Conservation (phyloP, 2,888 invertebrate genomes). For the Cistogaster globosa region DNA sequence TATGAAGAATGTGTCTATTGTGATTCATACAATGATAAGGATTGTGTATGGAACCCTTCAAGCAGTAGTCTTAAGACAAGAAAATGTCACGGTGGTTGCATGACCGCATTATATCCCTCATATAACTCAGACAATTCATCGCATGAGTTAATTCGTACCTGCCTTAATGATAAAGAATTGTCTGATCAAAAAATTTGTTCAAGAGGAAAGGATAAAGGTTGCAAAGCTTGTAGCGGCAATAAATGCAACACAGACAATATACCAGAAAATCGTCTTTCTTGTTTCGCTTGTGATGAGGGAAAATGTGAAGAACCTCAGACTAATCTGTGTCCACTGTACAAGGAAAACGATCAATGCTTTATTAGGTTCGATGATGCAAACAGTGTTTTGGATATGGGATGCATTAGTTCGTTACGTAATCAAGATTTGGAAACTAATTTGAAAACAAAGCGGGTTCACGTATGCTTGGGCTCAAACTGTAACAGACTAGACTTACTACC, state of each 20-base stretch:
- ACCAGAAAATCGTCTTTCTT: conserved; percentile 76
- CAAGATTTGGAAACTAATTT: conserved; percentile 76
- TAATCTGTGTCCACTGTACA: conserved; percentile 75
- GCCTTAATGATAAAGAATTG: conserved; percentile 79
- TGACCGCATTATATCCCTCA: conserved; percentile 78
- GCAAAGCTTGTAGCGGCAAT: conserved; percentile 74
- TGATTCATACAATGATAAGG: conserved; percentile 75
- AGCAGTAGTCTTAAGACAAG: conserved; percentile 73
- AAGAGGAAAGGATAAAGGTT: conserved; percentile 71
- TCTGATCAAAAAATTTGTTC: conserved; percentile 75
- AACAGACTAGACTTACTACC: conserved; percentile 74
- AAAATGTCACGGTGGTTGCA: conserved; percentile 78
- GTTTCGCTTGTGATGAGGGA: conserved; percentile 75
- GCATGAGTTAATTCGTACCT: conserved; percentile 78
- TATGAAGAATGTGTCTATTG: conserved; percentile 79
- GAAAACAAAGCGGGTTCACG: conserved; percentile 77
- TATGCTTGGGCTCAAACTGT: conserved; percentile 78
- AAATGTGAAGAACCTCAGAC: conserved; percentile 75
- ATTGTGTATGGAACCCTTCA: conserved; percentile 75
- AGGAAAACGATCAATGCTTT: conserved; percentile 77
- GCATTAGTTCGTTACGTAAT: conserved; percentile 77
- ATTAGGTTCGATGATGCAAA: conserved; percentile 75
- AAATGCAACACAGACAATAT: conserved; percentile 76
- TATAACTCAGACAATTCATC: conserved; percentile 72
- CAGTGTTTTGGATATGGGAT: conserved; percentile 77